A percentile compares a stretch with the other conserved stretches of the same genome.
phyloP scores from a whole-genome alignment of 2,888 invertebrate species.

The Hydropsyche betteni region DNA sequence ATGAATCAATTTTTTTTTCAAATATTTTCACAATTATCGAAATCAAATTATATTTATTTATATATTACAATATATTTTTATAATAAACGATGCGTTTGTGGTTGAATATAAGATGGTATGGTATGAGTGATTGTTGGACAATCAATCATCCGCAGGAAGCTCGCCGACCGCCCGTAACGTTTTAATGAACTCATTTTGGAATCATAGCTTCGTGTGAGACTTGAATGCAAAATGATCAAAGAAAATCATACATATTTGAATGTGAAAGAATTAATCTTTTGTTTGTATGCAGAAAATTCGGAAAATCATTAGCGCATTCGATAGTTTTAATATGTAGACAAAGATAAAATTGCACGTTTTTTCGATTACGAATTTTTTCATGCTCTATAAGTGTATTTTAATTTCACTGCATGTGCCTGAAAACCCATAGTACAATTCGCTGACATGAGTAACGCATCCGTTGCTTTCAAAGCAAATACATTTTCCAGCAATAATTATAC shows the following conservation, averaged over 20 bases:
- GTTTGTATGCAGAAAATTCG: no score
- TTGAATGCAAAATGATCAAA: neutral
- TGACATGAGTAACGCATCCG: slow-evolving; percentile 33
- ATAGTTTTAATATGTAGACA: no score
- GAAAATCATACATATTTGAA: no score
- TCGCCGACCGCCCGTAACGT: slow-evolving; percentile 31
- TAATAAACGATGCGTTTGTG: neutral
- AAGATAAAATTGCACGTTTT: no score
- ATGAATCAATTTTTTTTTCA: no score
- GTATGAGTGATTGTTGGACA: slow-evolving; percentile 28
- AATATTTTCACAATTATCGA: no score
- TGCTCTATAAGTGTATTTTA: neutral
- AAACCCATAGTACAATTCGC: neutral
- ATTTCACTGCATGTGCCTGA: neutral
- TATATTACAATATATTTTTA: no score
- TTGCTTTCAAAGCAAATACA: slow-evolving; percentile 9
- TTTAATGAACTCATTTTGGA: slow-evolving; percentile 34
- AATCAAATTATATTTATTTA: no score
- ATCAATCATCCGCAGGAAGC: slow-evolving; percentile 39
- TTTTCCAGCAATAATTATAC: slow-evolving; percentile 9
- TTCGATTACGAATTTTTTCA: neutral
- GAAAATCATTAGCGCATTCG: no score
- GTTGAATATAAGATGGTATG: neutral
- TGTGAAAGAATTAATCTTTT: no score
- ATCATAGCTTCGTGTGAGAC: slow-evolving; percentile 32